Conservation (phyloP, 2,888 invertebrate genomes). For the Panopea generosa region DNA sequence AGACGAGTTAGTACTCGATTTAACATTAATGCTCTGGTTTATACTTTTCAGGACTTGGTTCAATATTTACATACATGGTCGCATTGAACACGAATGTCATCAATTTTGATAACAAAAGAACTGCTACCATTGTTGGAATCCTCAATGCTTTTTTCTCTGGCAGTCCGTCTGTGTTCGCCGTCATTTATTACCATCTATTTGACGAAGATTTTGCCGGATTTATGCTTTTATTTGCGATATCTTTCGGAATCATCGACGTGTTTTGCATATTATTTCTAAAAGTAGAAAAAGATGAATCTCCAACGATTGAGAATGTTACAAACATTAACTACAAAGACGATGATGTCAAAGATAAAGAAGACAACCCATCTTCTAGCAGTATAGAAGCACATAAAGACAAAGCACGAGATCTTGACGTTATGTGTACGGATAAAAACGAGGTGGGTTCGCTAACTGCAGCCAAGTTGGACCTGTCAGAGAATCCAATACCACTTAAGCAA, state of each 20-base stretch:
- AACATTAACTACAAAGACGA: background rate
- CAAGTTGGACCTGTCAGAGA: background rate
- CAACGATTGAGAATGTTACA: background rate
- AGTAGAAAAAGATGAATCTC: constrained; percentile 21
- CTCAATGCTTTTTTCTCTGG: constrained; percentile 64
- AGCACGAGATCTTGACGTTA: background rate
- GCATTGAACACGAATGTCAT: constrained; percentile 64
- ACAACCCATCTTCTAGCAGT: too few relatives aligned
- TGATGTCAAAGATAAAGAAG: background rate
- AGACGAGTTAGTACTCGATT: too few relatives aligned
- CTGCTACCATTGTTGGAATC: constrained; percentile 61
- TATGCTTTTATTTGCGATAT: constrained; percentile 61
- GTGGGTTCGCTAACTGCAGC: too few relatives aligned
- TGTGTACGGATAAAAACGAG: too few relatives aligned
- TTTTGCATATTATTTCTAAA: constrained; percentile 51
- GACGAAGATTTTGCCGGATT: constrained; percentile 32
- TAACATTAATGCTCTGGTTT: constrained; percentile 3
- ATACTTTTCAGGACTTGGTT: constrained; percentile 62
- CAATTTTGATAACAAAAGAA: constrained; percentile 56
- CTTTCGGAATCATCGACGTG: constrained; percentile 44
- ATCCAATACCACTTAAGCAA: constrained; percentile 43
- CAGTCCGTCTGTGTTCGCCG: constrained; percentile 61
- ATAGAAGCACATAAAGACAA: background rate
- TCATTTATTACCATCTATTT: constrained; percentile 55
- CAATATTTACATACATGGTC: constrained; percentile 65